These are phyloP conservation scores for Spialia ferax DNA, from an alignment of 2,888 invertebrate genomes.

Conservation along the genomic window DNA sequence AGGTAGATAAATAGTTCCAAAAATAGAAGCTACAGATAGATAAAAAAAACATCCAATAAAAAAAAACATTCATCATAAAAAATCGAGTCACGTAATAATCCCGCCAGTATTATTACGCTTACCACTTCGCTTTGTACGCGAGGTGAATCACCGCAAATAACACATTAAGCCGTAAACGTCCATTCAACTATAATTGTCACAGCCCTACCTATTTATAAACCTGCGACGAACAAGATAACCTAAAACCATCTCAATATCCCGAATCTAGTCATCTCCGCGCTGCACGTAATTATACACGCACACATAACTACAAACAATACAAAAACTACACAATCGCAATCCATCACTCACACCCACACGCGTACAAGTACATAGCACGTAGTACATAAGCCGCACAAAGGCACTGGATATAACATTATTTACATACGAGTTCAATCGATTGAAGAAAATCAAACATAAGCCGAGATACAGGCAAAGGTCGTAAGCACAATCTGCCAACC, in stretches of 20 bases:
- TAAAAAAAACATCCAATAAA: not conserved
- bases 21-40: not conserved
- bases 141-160: constrained; percentile 24
- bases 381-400: constrained; percentile 49
- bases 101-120: constrained; percentile 2
- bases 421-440: constrained; percentile 47
- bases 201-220: constrained; percentile 31
- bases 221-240: constrained; percentile 45
- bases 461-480: constrained; percentile 58
- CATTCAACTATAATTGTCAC: constrained; percentile 30
- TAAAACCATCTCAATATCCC: constrained; percentile 40
- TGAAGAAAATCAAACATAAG: constrained; percentile 45
- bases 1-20: not conserved
- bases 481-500: constrained; percentile 57
- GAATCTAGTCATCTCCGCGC: constrained; percentile 32
- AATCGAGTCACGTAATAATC: constrained; percentile 13
- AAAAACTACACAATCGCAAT: constrained; percentile 42
- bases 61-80: not conserved
- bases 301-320: constrained; percentile 49
- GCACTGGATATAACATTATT: constrained; percentile 40
- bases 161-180: constrained; percentile 25
- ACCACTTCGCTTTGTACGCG: not conserved
- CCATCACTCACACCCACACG: constrained; percentile 53
- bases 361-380: constrained; percentile 47
- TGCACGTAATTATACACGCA: constrained; percentile 49